Evolutionary conservation across 2,113 vertebrate species (phyloP).

Genomic region (Ranitomeya imitator): DNA sequence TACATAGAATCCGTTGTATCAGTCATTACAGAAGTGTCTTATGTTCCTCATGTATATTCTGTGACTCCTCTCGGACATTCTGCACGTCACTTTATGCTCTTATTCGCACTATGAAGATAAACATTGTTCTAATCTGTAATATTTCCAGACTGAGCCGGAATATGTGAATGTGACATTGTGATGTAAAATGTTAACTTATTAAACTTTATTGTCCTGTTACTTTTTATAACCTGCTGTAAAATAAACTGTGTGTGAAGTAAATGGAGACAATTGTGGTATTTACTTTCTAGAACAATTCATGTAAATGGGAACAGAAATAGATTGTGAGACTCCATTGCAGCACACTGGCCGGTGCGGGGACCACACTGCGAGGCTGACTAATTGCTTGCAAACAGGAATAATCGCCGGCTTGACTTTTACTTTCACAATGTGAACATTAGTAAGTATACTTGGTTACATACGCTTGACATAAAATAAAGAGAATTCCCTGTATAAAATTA

Average conservation of each 20-base stretch:
- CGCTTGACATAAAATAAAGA: too few species aligned
- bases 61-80: background rate
- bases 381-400: background rate
- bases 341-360: background rate
- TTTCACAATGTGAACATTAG: background rate
- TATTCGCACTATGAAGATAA: background rate
- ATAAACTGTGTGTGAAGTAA: background rate
- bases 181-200: background rate
- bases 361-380: background rate
- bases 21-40: background rate
- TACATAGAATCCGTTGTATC: background rate
- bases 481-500: too few species aligned
- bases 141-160: background rate
- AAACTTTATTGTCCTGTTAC: background rate
- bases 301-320: background rate
- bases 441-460: too few species aligned
- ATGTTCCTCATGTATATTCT: background rate
- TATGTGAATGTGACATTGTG: background rate
- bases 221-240: background rate
- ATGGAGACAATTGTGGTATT: background rate
- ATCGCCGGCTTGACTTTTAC: background rate
- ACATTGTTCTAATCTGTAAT: background rate
- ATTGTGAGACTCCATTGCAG: background rate
- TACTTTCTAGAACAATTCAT: background rate
- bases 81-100: background rate